Percentiles rank a stretch among this genome's conserved stretches.
phyloP scores from a whole-genome alignment of 2,888 invertebrate genomes.

The Drosophila austrosaltans region DNA sequence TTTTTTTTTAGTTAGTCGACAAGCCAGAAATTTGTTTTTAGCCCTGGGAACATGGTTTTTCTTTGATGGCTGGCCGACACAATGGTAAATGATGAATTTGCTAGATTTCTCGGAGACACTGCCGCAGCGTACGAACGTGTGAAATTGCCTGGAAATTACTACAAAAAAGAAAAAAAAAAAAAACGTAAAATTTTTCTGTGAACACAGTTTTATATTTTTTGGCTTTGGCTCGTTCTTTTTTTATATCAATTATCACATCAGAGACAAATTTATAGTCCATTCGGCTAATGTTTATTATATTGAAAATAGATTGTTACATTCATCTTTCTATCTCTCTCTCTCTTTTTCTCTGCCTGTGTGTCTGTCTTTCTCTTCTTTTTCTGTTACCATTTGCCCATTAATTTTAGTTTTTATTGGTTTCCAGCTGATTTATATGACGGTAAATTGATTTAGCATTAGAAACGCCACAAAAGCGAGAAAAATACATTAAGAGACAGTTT shows the following conservation, averaged over 20 bases:
- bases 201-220: slow-evolving; percentile 2
- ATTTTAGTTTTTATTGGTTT: slow-evolving; percentile 48
- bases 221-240: neutral
- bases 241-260: slow-evolving; percentile 40
- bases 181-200: neutral
- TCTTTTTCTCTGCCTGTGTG: slow-evolving; percentile 9
- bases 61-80: slow-evolving; percentile 50
- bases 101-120: slow-evolving; percentile 21
- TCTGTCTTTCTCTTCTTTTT: neutral
- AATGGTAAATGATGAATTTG: slow-evolving; percentile 44
- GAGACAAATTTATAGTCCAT: slow-evolving; percentile 37
- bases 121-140: slow-evolving; percentile 31
- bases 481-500: slow-evolving; percentile 43
- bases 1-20: slow-evolving; percentile 30
- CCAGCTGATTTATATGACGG: slow-evolving; percentile 57
- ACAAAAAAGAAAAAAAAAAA: neutral
- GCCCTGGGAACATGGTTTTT: slow-evolving; percentile 70
- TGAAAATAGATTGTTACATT: slow-evolving; percentile 60
- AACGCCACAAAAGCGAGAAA: slow-evolving; percentile 29
- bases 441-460: slow-evolving; percentile 64
- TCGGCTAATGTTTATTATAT: slow-evolving; percentile 55
- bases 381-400: slow-evolving; percentile 17
- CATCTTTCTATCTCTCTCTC: slow-evolving; percentile 39
- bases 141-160: slow-evolving; percentile 37
- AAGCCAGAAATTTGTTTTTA: slow-evolving; percentile 52